Evolutionary conservation across 2,888 invertebrate genomes (phyloP).

Genomic region (Caenorhabditis macrosperma): DNA sequence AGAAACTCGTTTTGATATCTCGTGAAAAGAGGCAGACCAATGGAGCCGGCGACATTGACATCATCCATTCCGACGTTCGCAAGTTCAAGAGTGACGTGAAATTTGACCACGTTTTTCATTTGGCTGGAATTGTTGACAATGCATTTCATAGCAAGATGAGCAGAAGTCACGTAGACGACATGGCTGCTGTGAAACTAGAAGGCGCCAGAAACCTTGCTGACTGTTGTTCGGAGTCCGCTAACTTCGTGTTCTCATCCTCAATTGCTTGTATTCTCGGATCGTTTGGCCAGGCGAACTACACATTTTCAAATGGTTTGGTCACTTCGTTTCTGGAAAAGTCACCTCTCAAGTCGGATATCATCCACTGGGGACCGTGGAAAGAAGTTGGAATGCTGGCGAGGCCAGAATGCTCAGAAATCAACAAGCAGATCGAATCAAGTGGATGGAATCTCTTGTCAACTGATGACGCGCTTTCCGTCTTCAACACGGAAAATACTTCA

Average conservation of each 20-base stretch:
- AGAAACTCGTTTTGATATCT: constrained; percentile 36
- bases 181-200: constrained; percentile 66
- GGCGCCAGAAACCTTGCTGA: constrained; percentile 66
- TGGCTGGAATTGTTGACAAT: constrained; percentile 73
- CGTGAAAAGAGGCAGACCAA: background rate
- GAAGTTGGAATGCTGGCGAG: constrained; percentile 74
- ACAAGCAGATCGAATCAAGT: constrained; percentile 62
- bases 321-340: constrained; percentile 59
- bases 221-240: background rate
- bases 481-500: constrained; percentile 13
- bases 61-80: constrained; percentile 2
- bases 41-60: background rate
- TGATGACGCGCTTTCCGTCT: constrained; percentile 51
- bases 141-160: constrained; percentile 44
- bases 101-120: constrained; percentile 68
- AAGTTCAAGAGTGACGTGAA: background rate
- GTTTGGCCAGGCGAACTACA: constrained; percentile 75
- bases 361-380: constrained; percentile 74
- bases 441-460: constrained; percentile 71
- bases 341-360: constrained; percentile 7
- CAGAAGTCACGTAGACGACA: constrained; percentile 48
- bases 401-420: constrained; percentile 55
- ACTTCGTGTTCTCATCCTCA: constrained; percentile 69
- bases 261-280: constrained; percentile 74
- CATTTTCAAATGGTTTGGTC: constrained; percentile 73